Percentiles rank a stretch among this genome's conserved stretches.
Evolutionary conservation across 2,888 invertebrate genomes (phyloP).

Genomic region (Opisthograptis luteolata): DNA sequence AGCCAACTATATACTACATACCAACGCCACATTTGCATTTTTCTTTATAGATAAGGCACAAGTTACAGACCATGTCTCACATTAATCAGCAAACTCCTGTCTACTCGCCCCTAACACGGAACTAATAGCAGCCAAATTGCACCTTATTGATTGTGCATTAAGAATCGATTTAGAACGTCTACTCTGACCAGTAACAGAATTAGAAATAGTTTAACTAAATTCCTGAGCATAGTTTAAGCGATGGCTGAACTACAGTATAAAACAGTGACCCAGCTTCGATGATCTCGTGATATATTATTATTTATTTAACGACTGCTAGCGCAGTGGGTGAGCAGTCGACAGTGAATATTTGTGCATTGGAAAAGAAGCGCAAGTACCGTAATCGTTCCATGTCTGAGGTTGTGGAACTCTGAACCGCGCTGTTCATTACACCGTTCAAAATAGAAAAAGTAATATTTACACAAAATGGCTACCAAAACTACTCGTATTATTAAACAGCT

Average conservation of each 20-base stretch:
- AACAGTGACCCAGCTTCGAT: constrained; percentile 1
- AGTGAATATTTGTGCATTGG: too few relatives aligned
- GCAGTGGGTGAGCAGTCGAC: not conserved
- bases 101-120: not conserved
- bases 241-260: constrained; percentile 22
- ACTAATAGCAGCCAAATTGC: constrained; percentile 3
- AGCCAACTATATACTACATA: too few relatives aligned
- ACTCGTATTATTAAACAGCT: too few relatives aligned
- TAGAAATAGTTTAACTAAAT: constrained; percentile 21
- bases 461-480: too few relatives aligned
- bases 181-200: not conserved
- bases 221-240: constrained; percentile 36
- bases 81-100: not conserved
- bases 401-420: too few relatives aligned
- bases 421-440: too few relatives aligned
- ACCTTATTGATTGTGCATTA: constrained; percentile 12
- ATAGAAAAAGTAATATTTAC: too few relatives aligned
- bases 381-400: too few relatives aligned
- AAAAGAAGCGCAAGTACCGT: too few relatives aligned
- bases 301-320: not conserved
- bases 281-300: too few relatives aligned
- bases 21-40: too few relatives aligned
- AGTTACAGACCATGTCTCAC: not conserved
- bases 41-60: too few relatives aligned
- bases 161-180: constrained; percentile 13